Evolutionary conservation across 2,888 invertebrate genomes (phyloP).

Genomic region (Autographa pulchrina): DNA sequence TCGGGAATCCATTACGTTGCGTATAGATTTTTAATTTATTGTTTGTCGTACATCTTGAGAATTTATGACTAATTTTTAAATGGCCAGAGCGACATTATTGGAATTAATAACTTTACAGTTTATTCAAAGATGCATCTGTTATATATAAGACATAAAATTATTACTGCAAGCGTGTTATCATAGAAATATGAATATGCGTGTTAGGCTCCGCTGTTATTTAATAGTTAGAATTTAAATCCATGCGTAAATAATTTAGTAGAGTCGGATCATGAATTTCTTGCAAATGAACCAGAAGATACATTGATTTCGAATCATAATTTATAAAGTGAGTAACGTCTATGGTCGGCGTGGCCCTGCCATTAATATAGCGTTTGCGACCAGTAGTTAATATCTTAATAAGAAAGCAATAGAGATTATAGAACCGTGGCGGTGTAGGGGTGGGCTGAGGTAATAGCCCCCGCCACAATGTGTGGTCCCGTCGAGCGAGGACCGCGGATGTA

Average conservation of each 20-base stretch:
- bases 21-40: slow-evolving; percentile 57
- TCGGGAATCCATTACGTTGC: slow-evolving; percentile 56
- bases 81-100: slow-evolving; percentile 24
- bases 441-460: slow-evolving; percentile 71
- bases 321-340: slow-evolving; percentile 55
- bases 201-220: not conserved
- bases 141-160: slow-evolving; percentile 16
- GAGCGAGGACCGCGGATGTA: slow-evolving; percentile 58
- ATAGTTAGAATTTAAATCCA: slow-evolving; percentile 10
- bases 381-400: slow-evolving; percentile 88
- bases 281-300: slow-evolving; percentile 44
- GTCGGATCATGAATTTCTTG: slow-evolving; percentile 42
- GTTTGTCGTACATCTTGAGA: slow-evolving; percentile 33
- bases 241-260: slow-evolving; percentile 30
- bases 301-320: slow-evolving; percentile 65
- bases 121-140: slow-evolving; percentile 30
- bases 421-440: slow-evolving; percentile 72
- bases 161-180: slow-evolving; percentile 5
- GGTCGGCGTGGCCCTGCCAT: slow-evolving; percentile 61
- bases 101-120: slow-evolving; percentile 41
- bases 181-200: not conserved
- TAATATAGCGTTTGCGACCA: slow-evolving; percentile 79
- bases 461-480: slow-evolving; percentile 81
- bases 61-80: slow-evolving; percentile 52
- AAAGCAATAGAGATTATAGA: slow-evolving; percentile 83